These are phyloP conservation scores for Phalloptychus januarius DNA, from an alignment of 2,797 vertebrate genomes.

Conservation along the genomic window DNA sequence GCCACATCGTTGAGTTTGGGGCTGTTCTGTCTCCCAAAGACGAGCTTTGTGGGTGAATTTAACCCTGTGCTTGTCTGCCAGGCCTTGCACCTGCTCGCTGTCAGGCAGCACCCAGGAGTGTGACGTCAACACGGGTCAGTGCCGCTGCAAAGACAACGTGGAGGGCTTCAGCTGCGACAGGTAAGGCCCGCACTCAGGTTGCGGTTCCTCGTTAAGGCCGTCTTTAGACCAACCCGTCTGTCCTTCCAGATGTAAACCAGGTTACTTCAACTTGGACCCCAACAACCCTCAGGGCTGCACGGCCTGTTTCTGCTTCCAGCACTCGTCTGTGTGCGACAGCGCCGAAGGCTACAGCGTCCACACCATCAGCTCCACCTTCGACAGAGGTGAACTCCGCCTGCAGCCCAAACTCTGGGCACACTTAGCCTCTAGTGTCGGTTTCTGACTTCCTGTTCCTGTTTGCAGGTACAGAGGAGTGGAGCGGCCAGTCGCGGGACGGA, in stretches of 20 bases:
- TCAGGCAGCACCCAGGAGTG: conserved; percentile 93
- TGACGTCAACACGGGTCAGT: conserved; percentile 89
- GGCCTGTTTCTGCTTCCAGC: conserved; percentile 95
- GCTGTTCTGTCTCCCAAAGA: neutral
- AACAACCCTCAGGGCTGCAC: conserved; percentile 90
- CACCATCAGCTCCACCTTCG: conserved; percentile 84
- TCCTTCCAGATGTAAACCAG: conserved; percentile 90
- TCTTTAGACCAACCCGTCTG: neutral
- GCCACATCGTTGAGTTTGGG: neutral
- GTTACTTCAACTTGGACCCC: conserved; percentile 92
- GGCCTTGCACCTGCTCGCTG: conserved; percentile 88
- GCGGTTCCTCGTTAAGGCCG: neutral
- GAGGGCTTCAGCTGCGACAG: conserved; percentile 97
- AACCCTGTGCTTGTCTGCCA: conserved; percentile 52
- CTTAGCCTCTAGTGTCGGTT: rapidly evolving
- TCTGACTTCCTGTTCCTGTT: conserved; percentile 40
- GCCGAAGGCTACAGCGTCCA: conserved; percentile 86
- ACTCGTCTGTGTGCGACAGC: conserved; percentile 92
- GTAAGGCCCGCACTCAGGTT: conserved; percentile 60
- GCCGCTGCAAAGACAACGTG: conserved; percentile 92
- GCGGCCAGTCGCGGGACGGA: conserved; percentile 87
- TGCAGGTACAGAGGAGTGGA: conserved; percentile 89
- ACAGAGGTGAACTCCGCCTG: conserved; percentile 77
- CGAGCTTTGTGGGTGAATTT: neutral
- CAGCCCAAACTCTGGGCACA: neutral